Conservation (phyloP, 2,797 vertebrate genomes). For the Apogon talboti region DNA sequence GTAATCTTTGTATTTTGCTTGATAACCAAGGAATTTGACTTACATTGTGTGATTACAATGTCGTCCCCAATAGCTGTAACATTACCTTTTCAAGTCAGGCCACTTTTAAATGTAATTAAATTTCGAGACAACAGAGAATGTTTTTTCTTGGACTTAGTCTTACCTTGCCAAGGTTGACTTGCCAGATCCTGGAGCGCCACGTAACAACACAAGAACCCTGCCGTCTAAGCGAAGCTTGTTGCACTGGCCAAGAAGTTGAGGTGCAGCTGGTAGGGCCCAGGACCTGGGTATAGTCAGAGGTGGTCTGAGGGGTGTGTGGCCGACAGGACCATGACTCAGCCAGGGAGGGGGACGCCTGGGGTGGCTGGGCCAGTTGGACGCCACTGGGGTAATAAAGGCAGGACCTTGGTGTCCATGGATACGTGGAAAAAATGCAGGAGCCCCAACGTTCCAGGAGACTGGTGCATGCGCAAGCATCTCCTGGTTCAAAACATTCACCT, state of each 20-base stretch:
- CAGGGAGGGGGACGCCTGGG: slow-evolving; percentile 63
- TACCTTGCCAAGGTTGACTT: slow-evolving; percentile 96
- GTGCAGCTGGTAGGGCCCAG: slow-evolving; percentile 67
- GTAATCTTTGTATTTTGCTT: no score
- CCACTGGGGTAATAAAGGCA: slow-evolving; percentile 89
- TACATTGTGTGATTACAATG: no score
- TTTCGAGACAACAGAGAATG: background rate
- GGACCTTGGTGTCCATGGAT: slow-evolving; percentile 65
- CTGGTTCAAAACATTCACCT: slow-evolving; percentile 27
- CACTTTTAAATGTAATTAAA: no score
- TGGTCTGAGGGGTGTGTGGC: slow-evolving; percentile 73
- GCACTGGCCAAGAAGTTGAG: slow-evolving; percentile 24
- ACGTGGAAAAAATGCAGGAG: slow-evolving; percentile 84
- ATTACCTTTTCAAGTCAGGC: no score
- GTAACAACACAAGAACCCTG: slow-evolving; percentile 91
- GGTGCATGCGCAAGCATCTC: slow-evolving; percentile 31
- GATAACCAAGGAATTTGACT: no score
- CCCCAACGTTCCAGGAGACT: slow-evolving; percentile 86
- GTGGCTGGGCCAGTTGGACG: slow-evolving; percentile 77
- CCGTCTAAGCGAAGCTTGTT: slow-evolving; percentile 81
- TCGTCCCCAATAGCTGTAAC: no score
- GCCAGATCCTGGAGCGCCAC: slow-evolving; percentile 96
- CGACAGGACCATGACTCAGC: slow-evolving; percentile 52
- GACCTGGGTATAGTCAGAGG: slow-evolving; percentile 80
- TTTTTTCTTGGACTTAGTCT: slow-evolving; percentile 3